phyloP scores from a whole-genome alignment of 1,140 invertebrate species.

The Drosophila orosa region DNA sequence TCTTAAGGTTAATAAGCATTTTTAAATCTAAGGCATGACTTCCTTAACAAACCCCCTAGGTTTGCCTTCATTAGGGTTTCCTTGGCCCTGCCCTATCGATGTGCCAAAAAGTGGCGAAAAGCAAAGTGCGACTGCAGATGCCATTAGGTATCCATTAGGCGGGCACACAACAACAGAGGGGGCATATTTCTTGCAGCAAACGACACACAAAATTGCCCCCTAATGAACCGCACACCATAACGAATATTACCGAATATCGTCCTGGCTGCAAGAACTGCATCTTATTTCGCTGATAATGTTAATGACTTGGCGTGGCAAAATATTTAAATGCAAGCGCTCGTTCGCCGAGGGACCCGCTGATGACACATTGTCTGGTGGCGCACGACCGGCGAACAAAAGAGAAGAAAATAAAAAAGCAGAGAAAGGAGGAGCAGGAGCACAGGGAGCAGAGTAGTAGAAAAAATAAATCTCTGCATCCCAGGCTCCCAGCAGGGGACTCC shows the following conservation, averaged over 20 bases:
- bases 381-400: constrained; percentile 5
- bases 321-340: constrained; percentile 53
- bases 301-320: constrained; percentile 60
- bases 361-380: constrained; percentile 50
- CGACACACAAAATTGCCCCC: constrained; percentile 56
- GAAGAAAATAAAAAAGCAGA: neutral
- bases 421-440: neutral
- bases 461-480: constrained; percentile 63
- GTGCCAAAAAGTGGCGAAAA: neutral
- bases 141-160: constrained; percentile 69
- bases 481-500: constrained; percentile 39
- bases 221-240: constrained; percentile 64
- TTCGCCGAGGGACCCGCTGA: constrained; percentile 35
- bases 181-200: constrained; percentile 31
- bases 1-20: neutral
- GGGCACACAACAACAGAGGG: constrained; percentile 29
- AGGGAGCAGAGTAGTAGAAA: neutral
- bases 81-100: neutral
- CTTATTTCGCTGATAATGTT: constrained; percentile 61
- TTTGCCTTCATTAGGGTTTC: constrained; percentile 5
- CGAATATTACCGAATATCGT: constrained; percentile 23
- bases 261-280: constrained; percentile 13
- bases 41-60: neutral
- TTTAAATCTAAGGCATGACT: neutral
- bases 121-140: constrained; percentile 4